These are phyloP conservation scores for Radopholus similis DNA, from an alignment of 1,140 invertebrate genomes.

Conservation along the genomic window DNA sequence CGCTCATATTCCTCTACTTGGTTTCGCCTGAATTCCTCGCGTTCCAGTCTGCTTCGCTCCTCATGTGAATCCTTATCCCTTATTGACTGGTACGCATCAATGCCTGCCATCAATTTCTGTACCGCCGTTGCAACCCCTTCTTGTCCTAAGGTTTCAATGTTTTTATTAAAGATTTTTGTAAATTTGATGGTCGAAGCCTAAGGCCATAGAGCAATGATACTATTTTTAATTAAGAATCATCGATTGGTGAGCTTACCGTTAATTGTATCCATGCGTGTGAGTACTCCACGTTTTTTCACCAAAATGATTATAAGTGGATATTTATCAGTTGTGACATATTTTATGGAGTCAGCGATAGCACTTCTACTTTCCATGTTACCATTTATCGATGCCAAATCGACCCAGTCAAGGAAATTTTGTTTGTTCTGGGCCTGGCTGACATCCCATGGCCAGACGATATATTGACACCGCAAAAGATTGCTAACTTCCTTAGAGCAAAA, in stretches of 20 bases:
- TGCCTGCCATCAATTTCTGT: conserved; percentile 31
- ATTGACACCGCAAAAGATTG: conserved; percentile 37
- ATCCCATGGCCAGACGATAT: conserved; percentile 44
- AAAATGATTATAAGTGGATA: conserved; percentile 40
- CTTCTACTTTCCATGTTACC: too few species aligned
- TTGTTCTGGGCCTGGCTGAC: conserved; percentile 31
- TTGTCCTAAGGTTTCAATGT: conserved; percentile 6
- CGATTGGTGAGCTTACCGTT: not conserved
- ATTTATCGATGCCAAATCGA: conserved; percentile 1
- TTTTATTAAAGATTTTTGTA: not conserved
- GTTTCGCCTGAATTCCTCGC: conserved; percentile 39
- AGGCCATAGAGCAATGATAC: not conserved
- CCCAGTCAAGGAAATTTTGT: conserved; percentile 28
- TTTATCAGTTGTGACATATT: conserved; percentile 11
- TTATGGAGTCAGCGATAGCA: conserved; percentile 11
- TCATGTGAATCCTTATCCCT: conserved; percentile 27
- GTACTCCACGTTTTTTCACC: conserved; percentile 32
- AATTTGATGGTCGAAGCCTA: not conserved
- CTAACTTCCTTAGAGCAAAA: conserved; percentile 32
- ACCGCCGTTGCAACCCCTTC: conserved; percentile 21
- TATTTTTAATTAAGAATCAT: not conserved
- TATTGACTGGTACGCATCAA: conserved; percentile 32
- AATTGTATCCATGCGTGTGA: conserved; percentile 2
- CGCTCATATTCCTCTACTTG: conserved; percentile 41
- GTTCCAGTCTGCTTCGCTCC: conserved; percentile 33